Evolutionary conservation across 2,113 vertebrate species (phyloP), one percentile per base, ranked within the genome.

Genomic region (Chamaetylas fuelleborni): DNA sequence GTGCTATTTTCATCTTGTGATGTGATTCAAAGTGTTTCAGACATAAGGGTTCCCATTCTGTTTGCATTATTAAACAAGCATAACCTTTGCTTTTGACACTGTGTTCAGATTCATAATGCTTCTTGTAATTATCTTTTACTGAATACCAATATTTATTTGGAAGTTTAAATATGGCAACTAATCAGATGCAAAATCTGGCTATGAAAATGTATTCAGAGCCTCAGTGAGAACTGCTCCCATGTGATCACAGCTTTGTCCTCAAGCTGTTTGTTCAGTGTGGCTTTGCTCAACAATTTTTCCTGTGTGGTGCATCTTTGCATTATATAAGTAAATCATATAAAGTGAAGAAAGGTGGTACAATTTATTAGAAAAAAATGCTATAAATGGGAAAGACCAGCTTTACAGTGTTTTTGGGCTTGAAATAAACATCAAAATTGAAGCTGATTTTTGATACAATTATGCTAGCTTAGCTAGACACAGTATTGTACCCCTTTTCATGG

Each of bases 141-240:
- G n/a, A 95, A 58, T 48, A n/a, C 69, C 80, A 93, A 61, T 91
- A 96, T 91, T 94, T 94, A 71, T 91, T 93, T 86, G 72, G 53
- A 93, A 95, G 89, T 95, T 69, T 74, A 81, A 72, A 89, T 69
- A 43, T 11, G 42, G 43, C 65, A 94, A 78, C 80, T 78, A 79
- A 90, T 79, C 87, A 84, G 56, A 42, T 83, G 73, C 69, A 74
- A 94, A 88, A 74, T 81, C 69, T 48, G 64, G 77, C 86, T 86
- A 93, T 91, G 83, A 66, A 92, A 88, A 86, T 60, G 11, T 56
- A 48, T 78, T 73, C 67, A 89, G 60, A 86, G 24, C 43, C 70
- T 93, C 61, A 67, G 72, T 14, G 25, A 86, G 34, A 93, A 34
- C 61, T 64, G 64, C 22, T 84, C 15, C 77, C 9, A 2, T 66